Evolutionary conservation across 2,888 invertebrate species (phyloP).

Genomic region (Folsomia manolachei): DNA sequence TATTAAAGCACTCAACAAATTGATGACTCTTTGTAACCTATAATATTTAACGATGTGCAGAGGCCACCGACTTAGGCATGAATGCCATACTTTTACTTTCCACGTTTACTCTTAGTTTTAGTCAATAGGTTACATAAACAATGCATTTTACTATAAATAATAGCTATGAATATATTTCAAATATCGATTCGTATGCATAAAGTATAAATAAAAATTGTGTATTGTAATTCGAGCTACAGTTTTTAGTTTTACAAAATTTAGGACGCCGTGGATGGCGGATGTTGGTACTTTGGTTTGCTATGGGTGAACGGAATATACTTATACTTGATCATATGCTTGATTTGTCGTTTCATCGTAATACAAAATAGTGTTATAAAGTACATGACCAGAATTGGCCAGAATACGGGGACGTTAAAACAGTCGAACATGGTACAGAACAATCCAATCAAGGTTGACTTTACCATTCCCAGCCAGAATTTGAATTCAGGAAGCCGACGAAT

Average conservation of each 20-base stretch:
- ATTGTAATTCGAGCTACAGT: neutral
- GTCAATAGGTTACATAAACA: neutral
- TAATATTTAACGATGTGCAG: neutral
- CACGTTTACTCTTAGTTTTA: too few species aligned
- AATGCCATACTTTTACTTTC: too few species aligned
- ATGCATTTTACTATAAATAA: neutral
- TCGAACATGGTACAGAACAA: conserved; percentile 94
- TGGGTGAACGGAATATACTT: conserved; percentile 97
- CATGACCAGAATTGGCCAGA: conserved; percentile 99
- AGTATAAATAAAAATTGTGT: conserved; percentile 17
- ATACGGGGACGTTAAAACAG: conserved; percentile 97
- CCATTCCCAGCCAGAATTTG: conserved; percentile 98
- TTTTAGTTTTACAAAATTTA: neutral
- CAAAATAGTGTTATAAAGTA: conserved; percentile 98
- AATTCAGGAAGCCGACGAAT: conserved; percentile 95
- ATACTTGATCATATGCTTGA: conserved; percentile 99
- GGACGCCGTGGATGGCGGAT: conserved; percentile 17
- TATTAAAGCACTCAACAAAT: conserved; percentile 14
- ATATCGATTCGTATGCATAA: neutral
- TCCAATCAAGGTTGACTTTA: conserved; percentile 87
- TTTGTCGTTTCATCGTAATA: conserved; percentile 99
- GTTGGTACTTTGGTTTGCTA: conserved; percentile 91
- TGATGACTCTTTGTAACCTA: neutral
- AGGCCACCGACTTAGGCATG: neutral
- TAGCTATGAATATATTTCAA: neutral